phyloP scores from a whole-genome alignment of 2,888 invertebrate genomes.

The Polia nebulosa region DNA sequence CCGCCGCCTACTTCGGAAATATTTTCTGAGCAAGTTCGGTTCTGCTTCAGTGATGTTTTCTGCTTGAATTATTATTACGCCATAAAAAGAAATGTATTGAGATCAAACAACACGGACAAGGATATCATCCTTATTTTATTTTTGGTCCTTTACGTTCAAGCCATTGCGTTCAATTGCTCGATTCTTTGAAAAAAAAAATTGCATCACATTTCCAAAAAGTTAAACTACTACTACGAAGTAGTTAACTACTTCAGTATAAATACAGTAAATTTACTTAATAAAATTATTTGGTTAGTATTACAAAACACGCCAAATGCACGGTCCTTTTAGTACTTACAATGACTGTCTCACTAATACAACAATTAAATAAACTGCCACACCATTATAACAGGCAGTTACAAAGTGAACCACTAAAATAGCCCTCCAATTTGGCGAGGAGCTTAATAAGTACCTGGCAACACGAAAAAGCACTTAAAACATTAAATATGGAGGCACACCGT shows the following conservation, averaged over 20 bases:
- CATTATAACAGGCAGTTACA: conserved; percentile 53
- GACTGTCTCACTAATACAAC: conserved; percentile 35
- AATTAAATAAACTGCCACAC: conserved; percentile 53
- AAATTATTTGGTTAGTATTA: too few relatives aligned
- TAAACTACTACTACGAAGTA: too few relatives aligned
- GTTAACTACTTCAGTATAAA: too few relatives aligned
- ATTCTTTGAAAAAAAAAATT: too few relatives aligned
- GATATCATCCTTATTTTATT: not conserved
- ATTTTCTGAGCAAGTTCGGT: conserved; percentile 9
- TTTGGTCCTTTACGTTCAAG: not conserved
- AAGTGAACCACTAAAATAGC: conserved; percentile 64
- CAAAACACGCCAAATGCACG: not conserved
- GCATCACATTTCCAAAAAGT: too few relatives aligned
- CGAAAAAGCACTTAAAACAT: conserved; percentile 86
- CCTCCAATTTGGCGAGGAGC: conserved; percentile 60
- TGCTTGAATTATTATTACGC: conserved; percentile 21
- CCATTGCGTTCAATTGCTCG: too few relatives aligned
- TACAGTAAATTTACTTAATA: too few relatives aligned
- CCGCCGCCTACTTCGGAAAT: conserved; percentile 10
- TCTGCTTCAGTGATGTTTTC: conserved; percentile 7
- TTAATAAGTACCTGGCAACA: conserved; percentile 73
- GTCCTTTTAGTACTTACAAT: not conserved
- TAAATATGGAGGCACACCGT: conserved; percentile 82
- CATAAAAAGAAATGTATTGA: conserved; percentile 1
- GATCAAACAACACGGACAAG: not conserved